Evolutionary conservation across 2,113 vertebrate species (phyloP).

Genomic region (Thalassoma bifasciatum): DNA sequence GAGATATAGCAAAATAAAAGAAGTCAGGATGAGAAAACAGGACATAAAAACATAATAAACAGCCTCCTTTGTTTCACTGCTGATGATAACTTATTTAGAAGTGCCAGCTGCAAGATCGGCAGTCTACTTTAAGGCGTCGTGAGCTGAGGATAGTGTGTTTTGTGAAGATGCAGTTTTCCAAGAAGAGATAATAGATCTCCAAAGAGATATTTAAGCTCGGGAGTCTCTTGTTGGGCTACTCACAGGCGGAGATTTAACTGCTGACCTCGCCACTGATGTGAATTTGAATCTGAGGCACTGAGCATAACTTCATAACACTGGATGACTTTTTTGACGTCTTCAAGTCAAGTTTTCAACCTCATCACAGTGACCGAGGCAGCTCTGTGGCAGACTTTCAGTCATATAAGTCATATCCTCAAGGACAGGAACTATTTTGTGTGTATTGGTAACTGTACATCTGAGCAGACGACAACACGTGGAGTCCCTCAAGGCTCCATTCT

Average conservation of each 20-base stretch:
- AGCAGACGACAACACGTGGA: no score
- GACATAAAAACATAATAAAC: conserved; percentile 55
- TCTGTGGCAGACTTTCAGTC: no score
- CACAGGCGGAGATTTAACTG: conserved; percentile 63
- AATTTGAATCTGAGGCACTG: conserved; percentile 71
- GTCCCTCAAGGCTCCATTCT: no score
- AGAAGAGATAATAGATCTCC: conserved; percentile 76
- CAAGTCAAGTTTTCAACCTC: no score
- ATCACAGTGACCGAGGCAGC: no score
- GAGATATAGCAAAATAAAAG: conserved; percentile 44
- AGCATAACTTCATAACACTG: no score
- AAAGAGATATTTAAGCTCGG: conserved; percentile 68
- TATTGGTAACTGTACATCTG: no score
- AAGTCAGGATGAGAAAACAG: conserved; percentile 19
- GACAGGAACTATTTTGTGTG: no score
- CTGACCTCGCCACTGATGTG: conserved; percentile 48
- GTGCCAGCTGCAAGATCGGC: conserved; percentile 46
- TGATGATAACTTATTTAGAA: conserved; percentile 66
- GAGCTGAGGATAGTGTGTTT: conserved; percentile 49
- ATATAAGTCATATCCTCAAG: no score
- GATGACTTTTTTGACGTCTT: no score
- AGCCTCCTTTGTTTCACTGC: conserved; percentile 63
- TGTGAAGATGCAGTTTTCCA: conserved; percentile 67
- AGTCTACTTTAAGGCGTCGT: conserved; percentile 50
- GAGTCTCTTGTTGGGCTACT: conserved; percentile 66